Percentiles rank a stretch among this genome's conserved stretches.
phyloP scores from a whole-genome alignment of 37 sponge, comb jelly and placozoan genomes.

The Oscarella lobularis region DNA sequence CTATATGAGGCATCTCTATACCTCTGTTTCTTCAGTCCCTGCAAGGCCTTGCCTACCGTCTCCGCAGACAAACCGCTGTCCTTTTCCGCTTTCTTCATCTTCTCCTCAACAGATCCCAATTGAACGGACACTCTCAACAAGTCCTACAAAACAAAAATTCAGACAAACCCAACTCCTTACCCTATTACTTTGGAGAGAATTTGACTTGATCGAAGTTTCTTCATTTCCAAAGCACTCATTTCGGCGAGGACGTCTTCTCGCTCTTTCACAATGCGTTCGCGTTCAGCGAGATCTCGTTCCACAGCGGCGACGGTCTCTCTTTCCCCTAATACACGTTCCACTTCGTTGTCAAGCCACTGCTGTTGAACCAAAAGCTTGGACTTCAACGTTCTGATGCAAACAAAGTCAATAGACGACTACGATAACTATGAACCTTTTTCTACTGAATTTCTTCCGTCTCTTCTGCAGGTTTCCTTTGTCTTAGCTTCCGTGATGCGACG shows the following conservation, averaged over 20 bases:
- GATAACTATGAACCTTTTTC: no score
- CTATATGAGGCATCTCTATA: no score
- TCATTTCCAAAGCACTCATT: not conserved
- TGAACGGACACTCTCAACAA: not conserved
- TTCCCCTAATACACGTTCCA: not conserved
- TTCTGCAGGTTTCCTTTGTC: no score
- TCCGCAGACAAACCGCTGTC: not conserved
- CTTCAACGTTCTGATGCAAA: no score
- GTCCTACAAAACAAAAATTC: not conserved
- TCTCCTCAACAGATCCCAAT: not conserved
- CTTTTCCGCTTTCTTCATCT: not conserved
- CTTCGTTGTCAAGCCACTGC: not conserved
- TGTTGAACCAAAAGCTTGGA: not conserved
- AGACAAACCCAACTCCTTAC: no score
- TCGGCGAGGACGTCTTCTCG: not conserved
- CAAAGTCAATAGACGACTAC: no score
- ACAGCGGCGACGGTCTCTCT: not conserved
- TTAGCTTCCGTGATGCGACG: not conserved
- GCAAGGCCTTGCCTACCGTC: not conserved
- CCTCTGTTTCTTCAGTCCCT: not conserved
- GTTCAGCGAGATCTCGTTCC: not conserved
- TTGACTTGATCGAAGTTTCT: not conserved
- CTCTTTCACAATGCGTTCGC: not conserved
- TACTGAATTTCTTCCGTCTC: no score
- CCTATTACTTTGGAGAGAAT: not conserved